Conservation (phyloP, 1,140 invertebrate species). For the Holcopasites calliopsidis region DNA sequence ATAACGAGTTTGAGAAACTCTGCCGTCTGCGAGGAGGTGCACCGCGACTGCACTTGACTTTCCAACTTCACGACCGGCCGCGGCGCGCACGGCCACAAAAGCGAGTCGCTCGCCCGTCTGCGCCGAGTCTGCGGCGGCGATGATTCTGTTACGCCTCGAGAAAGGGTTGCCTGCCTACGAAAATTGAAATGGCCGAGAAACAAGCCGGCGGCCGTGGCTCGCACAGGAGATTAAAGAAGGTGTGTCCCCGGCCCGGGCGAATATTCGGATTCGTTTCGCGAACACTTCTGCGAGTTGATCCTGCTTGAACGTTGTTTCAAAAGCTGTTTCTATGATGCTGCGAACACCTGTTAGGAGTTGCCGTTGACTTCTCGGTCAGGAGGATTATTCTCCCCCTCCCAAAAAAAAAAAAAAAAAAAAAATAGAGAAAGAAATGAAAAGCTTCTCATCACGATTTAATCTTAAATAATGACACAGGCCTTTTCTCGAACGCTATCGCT, state of each 20-base stretch:
- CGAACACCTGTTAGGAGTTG: constrained; percentile 15
- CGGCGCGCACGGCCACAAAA: constrained; percentile 39
- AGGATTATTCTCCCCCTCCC: neutral
- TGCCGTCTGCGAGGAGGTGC: constrained; percentile 54
- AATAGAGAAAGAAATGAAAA: too few species aligned
- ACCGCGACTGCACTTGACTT: constrained; percentile 64
- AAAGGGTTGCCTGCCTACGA: constrained; percentile 50
- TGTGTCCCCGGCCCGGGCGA: neutral
- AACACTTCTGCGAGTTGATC: too few species aligned
- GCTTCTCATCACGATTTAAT: too few species aligned
- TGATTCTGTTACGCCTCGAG: neutral
- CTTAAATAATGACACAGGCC: too few species aligned
- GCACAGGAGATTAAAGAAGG: neutral
- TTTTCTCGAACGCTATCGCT: too few species aligned
- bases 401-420: neutral
- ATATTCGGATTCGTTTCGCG: neutral
- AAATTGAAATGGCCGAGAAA: constrained; percentile 32
- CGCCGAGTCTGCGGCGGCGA: constrained; percentile 43
- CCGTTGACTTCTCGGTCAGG: neutral
- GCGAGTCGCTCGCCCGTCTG: constrained; percentile 39
- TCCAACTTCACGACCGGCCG: constrained; percentile 57
- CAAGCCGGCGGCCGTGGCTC: neutral
- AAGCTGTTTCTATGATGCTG: neutral
- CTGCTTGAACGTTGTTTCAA: too few species aligned
- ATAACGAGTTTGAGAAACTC: constrained; percentile 60